These are phyloP conservation scores for Drosophila tristis DNA, from an alignment of 1,140 invertebrate species.

Conservation along the genomic window DNA sequence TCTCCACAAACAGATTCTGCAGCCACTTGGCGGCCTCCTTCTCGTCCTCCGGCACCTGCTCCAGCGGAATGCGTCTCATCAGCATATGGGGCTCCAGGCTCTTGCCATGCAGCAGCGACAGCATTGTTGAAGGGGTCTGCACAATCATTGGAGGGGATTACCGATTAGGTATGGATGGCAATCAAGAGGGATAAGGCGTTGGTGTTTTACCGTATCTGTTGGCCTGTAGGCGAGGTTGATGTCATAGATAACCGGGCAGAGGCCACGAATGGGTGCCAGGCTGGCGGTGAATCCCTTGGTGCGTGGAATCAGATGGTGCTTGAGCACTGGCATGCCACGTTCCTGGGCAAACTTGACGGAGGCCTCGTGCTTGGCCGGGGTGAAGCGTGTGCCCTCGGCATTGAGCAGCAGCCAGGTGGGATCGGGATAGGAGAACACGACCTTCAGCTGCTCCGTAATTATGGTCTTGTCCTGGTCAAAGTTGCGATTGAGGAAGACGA, in stretches of 20 bases:
- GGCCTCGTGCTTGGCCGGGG: slow-evolving; percentile 92
- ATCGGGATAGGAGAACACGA: slow-evolving; percentile 94
- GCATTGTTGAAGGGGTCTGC: slow-evolving; percentile 90
- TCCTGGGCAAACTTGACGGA: slow-evolving; percentile 95
- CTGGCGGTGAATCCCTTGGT: slow-evolving; percentile 95
- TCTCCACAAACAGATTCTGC: slow-evolving; percentile 86
- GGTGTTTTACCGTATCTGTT: slow-evolving; percentile 82
- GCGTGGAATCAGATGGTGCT: slow-evolving; percentile 96
- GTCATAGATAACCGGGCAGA: slow-evolving; percentile 94
- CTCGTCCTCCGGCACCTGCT: slow-evolving; percentile 92
- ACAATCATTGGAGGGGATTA: slow-evolving; percentile 52
- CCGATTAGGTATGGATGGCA: too few species aligned
- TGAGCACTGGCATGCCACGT: slow-evolving; percentile 92
- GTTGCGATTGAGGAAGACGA: slow-evolving; percentile 95
- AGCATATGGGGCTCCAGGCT: slow-evolving; percentile 90
- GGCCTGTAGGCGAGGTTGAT: slow-evolving; percentile 92
- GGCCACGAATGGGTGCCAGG: slow-evolving; percentile 89
- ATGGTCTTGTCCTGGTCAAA: slow-evolving; percentile 95
- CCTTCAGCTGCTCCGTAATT: slow-evolving; percentile 91
- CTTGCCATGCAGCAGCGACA: slow-evolving; percentile 92
- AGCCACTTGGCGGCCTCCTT: slow-evolving; percentile 92
- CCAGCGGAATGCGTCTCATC: slow-evolving; percentile 92
- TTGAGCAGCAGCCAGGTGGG: slow-evolving; percentile 95
- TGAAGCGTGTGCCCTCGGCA: slow-evolving; percentile 97
- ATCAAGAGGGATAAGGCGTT: too few species aligned